phyloP scores from a whole-genome alignment of 2,113 vertebrate species.

The Capreolus pygargus region DNA sequence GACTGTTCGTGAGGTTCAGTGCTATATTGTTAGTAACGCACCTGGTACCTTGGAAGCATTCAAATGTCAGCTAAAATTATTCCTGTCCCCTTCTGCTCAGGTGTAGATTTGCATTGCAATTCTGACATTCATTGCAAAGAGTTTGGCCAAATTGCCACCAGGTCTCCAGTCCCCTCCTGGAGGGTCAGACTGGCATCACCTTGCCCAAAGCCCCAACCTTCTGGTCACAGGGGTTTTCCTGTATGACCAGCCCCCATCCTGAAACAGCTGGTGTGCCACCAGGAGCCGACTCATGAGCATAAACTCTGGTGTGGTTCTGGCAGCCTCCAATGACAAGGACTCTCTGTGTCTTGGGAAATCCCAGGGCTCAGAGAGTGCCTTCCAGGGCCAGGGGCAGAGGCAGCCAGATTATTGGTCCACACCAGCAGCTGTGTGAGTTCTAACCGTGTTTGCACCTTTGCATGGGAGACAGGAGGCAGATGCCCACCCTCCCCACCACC shows the following conservation, averaged over 20 bases:
- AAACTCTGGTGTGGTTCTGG: background rate
- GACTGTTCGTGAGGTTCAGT: background rate
- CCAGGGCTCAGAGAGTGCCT: background rate
- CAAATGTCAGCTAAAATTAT: background rate
- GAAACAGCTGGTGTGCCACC: no score
- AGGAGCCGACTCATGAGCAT: background rate
- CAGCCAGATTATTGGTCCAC: background rate
- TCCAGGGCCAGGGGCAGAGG: background rate
- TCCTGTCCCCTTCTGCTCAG: background rate
- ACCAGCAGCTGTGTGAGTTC: background rate
- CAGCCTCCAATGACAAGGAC: fast-evolving
- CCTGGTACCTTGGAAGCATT: background rate
- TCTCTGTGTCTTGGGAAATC: background rate
- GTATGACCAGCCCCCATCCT: background rate
- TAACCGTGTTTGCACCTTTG: background rate
- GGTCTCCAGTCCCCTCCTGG: background rate
- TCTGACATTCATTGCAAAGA: background rate
- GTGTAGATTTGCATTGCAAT: no score
- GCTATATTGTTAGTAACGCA: background rate
- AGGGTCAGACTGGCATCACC: background rate
- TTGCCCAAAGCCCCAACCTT: background rate
- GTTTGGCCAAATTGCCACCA: background rate
- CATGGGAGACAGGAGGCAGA: background rate
- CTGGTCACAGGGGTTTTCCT: background rate
- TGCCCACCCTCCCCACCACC: fast-evolving